These are phyloP conservation scores for Polypterus senegalus DNA, from an alignment of 2,113 vertebrate genomes.

Conservation along the genomic window DNA sequence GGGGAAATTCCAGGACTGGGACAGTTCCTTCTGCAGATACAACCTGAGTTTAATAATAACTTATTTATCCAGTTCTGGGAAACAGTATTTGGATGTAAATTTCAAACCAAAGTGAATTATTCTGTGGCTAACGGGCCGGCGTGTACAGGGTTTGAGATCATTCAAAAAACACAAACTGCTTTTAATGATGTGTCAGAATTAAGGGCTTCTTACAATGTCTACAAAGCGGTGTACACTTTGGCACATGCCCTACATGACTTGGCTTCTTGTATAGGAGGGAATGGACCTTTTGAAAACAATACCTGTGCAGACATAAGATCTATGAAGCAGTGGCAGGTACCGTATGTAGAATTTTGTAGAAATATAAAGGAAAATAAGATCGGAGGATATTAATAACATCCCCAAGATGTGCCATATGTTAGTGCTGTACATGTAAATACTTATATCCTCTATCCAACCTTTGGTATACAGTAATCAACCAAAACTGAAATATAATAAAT, in stretches of 20 bases:
- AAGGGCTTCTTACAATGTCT: slow-evolving; percentile 6
- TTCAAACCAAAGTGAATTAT: background rate
- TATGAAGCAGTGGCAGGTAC: slow-evolving; percentile 10
- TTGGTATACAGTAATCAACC: background rate
- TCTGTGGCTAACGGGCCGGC: background rate
- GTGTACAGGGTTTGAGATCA: slow-evolving; percentile 3
- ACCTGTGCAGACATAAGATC: slow-evolving; percentile 3
- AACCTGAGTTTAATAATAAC: background rate
- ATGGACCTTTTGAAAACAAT: background rate
- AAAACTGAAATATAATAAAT: background rate
- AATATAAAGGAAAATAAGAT: background rate
- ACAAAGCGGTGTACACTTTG: slow-evolving; percentile 9
- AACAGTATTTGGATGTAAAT: slow-evolving; percentile 3
- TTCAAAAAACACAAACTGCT: background rate
- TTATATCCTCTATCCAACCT: background rate
- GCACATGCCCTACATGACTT: slow-evolving; percentile 6
- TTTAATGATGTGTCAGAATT: slow-evolving; percentile 2
- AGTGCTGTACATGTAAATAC: background rate
- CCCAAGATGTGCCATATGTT: background rate
- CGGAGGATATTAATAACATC: background rate
- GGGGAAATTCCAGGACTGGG: slow-evolving; percentile 3
- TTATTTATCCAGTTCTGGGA: slow-evolving; percentile 4
- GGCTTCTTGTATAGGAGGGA: background rate
- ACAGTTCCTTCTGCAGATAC: background rate
- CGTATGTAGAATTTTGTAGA: background rate